A percentile compares a stretch with the other conserved stretches of the same genome.
Evolutionary conservation across 30 jellyfish, hydroid and myxozoan species (phyloP).

Genomic region (Turritopsis rubra): DNA sequence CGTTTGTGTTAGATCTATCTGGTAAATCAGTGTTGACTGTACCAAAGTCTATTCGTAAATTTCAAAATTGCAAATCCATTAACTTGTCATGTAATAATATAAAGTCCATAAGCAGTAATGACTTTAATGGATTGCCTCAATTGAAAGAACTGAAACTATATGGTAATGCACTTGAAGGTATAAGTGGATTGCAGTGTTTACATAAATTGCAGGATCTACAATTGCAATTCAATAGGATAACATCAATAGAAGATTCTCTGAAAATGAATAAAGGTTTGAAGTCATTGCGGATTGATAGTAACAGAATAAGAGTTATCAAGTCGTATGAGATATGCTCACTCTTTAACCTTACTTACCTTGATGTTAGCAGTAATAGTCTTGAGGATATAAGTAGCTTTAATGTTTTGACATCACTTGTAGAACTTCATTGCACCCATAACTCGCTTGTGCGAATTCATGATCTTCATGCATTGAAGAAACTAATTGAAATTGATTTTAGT

Average conservation of each 20-base stretch:
- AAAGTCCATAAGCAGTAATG: not conserved
- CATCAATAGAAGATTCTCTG: constrained; percentile 3
- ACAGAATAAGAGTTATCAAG: not conserved
- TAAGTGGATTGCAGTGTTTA: not conserved
- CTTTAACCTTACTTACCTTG: constrained; percentile 8
- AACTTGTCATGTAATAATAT: constrained; percentile 34
- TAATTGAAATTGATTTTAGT: constrained; percentile 28
- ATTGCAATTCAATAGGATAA: constrained; percentile 22
- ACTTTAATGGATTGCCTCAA: not conserved
- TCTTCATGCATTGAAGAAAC: constrained; percentile 24
- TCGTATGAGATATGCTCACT: constrained; percentile 21
- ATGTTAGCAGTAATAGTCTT: constrained; percentile 14
- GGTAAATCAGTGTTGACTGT: not conserved
- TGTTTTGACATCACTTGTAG: constrained; percentile 18
- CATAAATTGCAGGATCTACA: constrained; percentile 20
- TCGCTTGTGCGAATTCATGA: constrained; percentile 4
- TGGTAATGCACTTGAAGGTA: constrained; percentile 11
- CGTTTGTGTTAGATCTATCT: constrained; percentile 14
- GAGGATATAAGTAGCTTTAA: not conserved
- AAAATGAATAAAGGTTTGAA: constrained; percentile 6
- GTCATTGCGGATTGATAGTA: constrained; percentile 25
- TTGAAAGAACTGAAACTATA: constrained; percentile 15
- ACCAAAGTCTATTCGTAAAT: not conserved
- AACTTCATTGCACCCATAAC: constrained; percentile 35
- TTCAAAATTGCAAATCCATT: constrained; percentile 11